Percentiles rank a stretch among this genome's conserved stretches.
Conservation (phyloP, 2,888 invertebrate species). For the Mythimna impura region DNA sequence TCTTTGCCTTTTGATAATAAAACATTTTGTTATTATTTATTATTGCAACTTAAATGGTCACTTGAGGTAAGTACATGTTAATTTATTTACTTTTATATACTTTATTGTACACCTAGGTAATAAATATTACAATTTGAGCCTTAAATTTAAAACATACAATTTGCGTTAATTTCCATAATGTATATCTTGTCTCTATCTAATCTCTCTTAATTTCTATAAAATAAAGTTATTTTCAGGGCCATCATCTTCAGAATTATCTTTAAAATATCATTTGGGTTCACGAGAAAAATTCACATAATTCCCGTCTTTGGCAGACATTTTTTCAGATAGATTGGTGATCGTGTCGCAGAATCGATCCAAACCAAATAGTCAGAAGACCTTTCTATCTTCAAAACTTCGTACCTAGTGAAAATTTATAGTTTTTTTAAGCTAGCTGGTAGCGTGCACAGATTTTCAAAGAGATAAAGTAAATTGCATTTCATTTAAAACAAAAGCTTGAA, state of each 20-base stretch:
- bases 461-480: constrained; percentile 30
- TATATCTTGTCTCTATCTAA: too few relatives aligned
- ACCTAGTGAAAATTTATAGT: neutral
- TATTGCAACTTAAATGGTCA: too few relatives aligned
- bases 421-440: neutral
- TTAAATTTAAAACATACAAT: too few relatives aligned
- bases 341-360: neutral
- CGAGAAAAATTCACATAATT: neutral
- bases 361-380: neutral
- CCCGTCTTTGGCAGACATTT: neutral
- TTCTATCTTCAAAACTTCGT: neutral
- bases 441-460: neutral
- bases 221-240: neutral
- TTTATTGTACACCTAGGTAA: too few relatives aligned
- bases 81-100: too few relatives aligned
- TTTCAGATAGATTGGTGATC: neutral
- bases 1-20: too few relatives aligned
- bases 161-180: too few relatives aligned
- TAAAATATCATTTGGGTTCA: too few relatives aligned
- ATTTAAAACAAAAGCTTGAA: constrained; percentile 2
- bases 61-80: too few relatives aligned
- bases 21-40: too few relatives aligned
- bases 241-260: neutral
- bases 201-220: neutral
- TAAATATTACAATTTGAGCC: too few relatives aligned